These are phyloP conservation scores for Chitala chitala DNA, from an alignment of 2,113 vertebrate genomes.

Conservation along the genomic window DNA sequence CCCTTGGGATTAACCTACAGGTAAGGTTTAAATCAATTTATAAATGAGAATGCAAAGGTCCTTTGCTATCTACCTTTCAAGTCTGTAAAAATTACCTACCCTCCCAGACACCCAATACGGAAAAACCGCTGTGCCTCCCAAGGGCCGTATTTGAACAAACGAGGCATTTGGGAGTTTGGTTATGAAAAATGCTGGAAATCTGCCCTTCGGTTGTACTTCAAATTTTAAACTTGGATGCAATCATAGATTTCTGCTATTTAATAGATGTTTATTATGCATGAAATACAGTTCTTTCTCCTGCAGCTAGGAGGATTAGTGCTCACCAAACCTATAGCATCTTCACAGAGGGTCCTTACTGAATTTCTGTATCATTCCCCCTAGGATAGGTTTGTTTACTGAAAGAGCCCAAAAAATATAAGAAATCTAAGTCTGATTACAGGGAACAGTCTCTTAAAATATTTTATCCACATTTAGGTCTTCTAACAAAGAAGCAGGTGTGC, in stretches of 20 bases:
- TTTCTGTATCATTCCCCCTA: too few species aligned
- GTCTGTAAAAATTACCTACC: background rate
- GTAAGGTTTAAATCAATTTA: constrained; percentile 13
- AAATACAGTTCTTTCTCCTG: background rate
- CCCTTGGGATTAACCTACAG: background rate
- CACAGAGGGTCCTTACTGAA: background rate
- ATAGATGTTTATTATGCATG: constrained; percentile 15
- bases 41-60: background rate
- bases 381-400: too few species aligned
- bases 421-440: too few species aligned
- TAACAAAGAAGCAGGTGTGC: too few species aligned
- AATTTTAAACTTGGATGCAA: background rate
- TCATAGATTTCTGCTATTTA: background rate
- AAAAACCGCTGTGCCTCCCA: background rate
- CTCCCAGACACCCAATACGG: background rate
- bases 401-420: too few species aligned
- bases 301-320: background rate
- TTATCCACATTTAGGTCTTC: too few species aligned
- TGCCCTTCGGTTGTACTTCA: constrained; percentile 8
- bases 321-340: background rate
- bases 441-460: too few species aligned
- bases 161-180: background rate
- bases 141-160: background rate
- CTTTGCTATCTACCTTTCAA: background rate
- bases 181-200: constrained; percentile 4